Evolutionary conservation across 2,113 vertebrate species (phyloP).

Genomic region (Xiphophorus maculatus): DNA sequence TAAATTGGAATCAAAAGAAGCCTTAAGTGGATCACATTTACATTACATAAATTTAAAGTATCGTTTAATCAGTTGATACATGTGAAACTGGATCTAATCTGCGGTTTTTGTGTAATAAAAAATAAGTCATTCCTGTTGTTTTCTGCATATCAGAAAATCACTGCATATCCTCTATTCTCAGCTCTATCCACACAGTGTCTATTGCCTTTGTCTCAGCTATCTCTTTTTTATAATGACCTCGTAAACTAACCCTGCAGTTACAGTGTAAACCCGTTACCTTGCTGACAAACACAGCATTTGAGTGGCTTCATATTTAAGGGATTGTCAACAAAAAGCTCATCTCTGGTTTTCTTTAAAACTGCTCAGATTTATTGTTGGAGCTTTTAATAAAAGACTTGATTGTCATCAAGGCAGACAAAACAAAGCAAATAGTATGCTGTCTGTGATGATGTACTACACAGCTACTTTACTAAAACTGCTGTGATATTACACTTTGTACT

Average conservation of each 20-base stretch:
- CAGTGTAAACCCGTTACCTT: slow-evolving; percentile 32
- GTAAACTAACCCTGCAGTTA: slow-evolving; percentile 43
- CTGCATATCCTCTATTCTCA: slow-evolving; percentile 13
- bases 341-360: slow-evolving; percentile 18
- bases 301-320: slow-evolving; percentile 44
- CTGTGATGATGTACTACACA: slow-evolving; percentile 10
- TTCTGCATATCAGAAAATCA: background rate
- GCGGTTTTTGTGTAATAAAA: background rate
- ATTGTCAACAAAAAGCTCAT: slow-evolving; percentile 29
- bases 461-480: slow-evolving; percentile 2
- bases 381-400: slow-evolving; percentile 30
- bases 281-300: slow-evolving; percentile 29
- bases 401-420: slow-evolving; percentile 29
- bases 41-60: background rate
- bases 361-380: slow-evolving; percentile 46
- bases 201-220: slow-evolving; percentile 31
- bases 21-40: slow-evolving; percentile 12
- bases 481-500: background rate
- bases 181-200: slow-evolving; percentile 23
- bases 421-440: slow-evolving; percentile 15
- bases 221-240: slow-evolving; percentile 56
- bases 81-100: background rate
- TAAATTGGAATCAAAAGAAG: slow-evolving; percentile 1
- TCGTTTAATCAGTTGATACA: slow-evolving; percentile 1
- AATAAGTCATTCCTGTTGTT: background rate